Conservation (phyloP, 2,797 vertebrate species). For the Micrastur ruficollis region DNA sequence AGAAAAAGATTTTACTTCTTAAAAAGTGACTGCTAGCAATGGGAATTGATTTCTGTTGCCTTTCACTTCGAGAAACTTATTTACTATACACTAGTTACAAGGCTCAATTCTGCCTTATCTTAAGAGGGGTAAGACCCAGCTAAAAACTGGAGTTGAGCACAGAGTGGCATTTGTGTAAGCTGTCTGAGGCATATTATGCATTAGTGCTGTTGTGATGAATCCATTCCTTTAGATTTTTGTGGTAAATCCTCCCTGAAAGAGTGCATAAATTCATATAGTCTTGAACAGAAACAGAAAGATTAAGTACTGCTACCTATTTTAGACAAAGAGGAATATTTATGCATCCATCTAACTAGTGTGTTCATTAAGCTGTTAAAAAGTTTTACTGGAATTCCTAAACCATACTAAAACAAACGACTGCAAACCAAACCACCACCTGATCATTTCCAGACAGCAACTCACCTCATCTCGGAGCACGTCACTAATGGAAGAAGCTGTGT, state of each 20-base stretch:
- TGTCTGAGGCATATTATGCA: neutral
- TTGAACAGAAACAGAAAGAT: neutral
- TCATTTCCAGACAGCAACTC: constrained; percentile 55
- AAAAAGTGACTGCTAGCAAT: neutral
- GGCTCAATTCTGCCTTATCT: neutral
- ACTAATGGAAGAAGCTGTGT: constrained; percentile 69
- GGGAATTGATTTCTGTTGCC: neutral
- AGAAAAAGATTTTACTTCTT: neutral
- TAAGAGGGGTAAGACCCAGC: neutral
- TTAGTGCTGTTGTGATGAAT: neutral
- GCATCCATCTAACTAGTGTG: neutral
- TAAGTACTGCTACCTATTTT: neutral
- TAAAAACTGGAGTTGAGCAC: neutral
- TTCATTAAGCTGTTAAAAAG: neutral
- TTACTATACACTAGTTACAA: neutral
- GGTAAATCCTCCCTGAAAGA: neutral
- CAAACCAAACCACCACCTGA: neutral
- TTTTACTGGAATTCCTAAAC: neutral
- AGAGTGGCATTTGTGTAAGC: neutral
- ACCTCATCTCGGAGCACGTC: constrained; percentile 80
- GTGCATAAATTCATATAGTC: neutral
- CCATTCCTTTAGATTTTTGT: neutral
- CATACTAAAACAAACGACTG: neutral
- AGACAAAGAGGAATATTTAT: neutral
- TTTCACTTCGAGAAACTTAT: neutral